Evolutionary conservation across 1,140 invertebrate genomes (phyloP), one percentile per base, ranked within the genome.

Genomic region (Drosophila miranda): DNA sequence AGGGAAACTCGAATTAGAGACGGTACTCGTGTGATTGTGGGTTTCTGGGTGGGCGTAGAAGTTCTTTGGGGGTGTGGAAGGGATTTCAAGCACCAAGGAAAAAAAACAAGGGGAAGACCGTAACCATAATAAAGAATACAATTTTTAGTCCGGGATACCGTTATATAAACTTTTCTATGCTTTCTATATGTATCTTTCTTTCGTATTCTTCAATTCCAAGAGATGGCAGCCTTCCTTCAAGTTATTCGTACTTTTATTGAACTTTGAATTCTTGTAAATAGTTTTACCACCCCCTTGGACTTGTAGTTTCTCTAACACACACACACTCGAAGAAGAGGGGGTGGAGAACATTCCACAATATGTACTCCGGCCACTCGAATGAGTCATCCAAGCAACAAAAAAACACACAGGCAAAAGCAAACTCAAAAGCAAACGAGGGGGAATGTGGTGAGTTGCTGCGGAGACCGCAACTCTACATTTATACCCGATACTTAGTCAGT

Each of bases 291-390:
- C 73, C 81, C 76, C 71, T 64, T 76, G 57, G 34, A 64, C 58
- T 64, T 34, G 51, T 45, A 72, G 49, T 64, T 45, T 64, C 30
- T 53, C 61, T 56, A 48, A 52, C 16, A 43, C 55, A 78, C 59
- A 62, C 56, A 78, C 59, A 62, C 56, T 38, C 11, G 34, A 1
- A 11, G 6, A 14, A 42, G 42, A 3, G 5, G 48, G 43, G 67
- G 57, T 69, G 68, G 64, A 75, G 78, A 75, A 84, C 76, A 84
- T 84, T 84, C 80, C 80, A 84, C 80, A 84, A 84, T 38, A 13
- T 38, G 34, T 38, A n/a, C n/a, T n/a, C n/a, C 58, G 60, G 75
- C 63, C 81, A 77, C 74, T 82, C 62, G 78, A 87, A 88, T 87
- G 82, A 87, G 78, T 87, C 82, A 87, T 87, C 83, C 60, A 45